Conservation (phyloP, 2,797 vertebrate genomes). For the Rachycentron canadum region DNA sequence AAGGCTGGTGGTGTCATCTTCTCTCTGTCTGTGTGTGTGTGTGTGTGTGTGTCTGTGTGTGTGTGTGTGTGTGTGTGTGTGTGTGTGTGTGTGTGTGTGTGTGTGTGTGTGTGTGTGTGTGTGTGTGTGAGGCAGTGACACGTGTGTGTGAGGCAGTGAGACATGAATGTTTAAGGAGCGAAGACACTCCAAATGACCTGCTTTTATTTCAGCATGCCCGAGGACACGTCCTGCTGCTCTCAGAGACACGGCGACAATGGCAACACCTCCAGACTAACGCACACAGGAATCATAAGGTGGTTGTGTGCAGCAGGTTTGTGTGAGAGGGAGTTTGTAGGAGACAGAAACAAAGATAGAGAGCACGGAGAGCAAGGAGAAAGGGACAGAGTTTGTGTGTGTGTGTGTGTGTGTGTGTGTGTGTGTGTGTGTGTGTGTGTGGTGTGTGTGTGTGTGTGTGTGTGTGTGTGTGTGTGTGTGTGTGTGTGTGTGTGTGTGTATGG, state of each 20-base stretch:
- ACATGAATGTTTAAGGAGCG: conserved; percentile 74
- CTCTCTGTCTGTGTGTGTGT: neutral
- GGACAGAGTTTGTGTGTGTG: neutral
- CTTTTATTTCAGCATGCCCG: conserved; percentile 47
- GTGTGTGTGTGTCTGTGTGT: conserved; percentile 9
- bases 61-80: conserved; percentile 9
- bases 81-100: neutral
- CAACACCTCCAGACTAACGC: conserved; percentile 36
- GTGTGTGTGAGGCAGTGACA: too few relatives aligned
- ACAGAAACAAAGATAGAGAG: conserved; percentile 9
- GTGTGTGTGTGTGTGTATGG: conserved; percentile 25
- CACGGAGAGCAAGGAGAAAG: conserved; percentile 13
- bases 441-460: conserved; percentile 1
- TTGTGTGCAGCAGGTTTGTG: conserved; percentile 33
- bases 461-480: neutral
- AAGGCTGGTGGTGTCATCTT: conserved; percentile 31
- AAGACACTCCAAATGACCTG: conserved; percentile 66
- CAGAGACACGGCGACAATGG: conserved; percentile 18
- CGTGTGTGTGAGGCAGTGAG: conserved; percentile 34
- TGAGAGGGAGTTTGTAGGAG: conserved; percentile 13
- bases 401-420: neutral
- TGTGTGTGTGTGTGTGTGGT: conserved; percentile 5
- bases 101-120: neutral
- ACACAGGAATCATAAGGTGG: neutral
- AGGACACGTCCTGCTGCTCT: conserved; percentile 60